Conservation (phyloP, 2,797 vertebrate genomes). For the Poeciliopsis presidionis region DNA sequence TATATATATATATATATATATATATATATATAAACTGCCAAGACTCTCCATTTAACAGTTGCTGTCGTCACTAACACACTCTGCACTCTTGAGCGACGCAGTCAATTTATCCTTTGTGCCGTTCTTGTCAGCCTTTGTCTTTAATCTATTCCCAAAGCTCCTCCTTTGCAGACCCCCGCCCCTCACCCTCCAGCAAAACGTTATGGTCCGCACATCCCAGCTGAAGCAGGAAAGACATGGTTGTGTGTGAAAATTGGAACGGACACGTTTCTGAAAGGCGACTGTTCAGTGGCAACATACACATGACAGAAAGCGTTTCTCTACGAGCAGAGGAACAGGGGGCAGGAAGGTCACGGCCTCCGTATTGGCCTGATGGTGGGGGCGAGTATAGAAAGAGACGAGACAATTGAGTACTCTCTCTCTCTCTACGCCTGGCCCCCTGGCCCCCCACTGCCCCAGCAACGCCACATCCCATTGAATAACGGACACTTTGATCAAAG, state of each 20-base stretch:
- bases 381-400: slow-evolving; percentile 64
- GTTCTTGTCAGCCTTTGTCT: slow-evolving; percentile 48
- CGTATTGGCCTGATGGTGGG: slow-evolving; percentile 61
- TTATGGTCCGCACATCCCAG: slow-evolving; percentile 25
- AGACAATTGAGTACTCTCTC: slow-evolving; percentile 71
- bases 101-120: slow-evolving; percentile 60
- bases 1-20: background rate
- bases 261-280: slow-evolving; percentile 33
- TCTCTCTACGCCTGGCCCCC: slow-evolving; percentile 39
- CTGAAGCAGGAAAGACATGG: slow-evolving; percentile 28
- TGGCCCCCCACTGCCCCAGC: slow-evolving; percentile 32
- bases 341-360: slow-evolving; percentile 60
- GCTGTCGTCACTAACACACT: slow-evolving; percentile 39
- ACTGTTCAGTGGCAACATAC: slow-evolving; percentile 35
- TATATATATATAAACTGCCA: slow-evolving; percentile 5
- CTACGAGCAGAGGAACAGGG: slow-evolving; percentile 19
- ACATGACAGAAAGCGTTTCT: slow-evolving; percentile 52
- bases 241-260: slow-evolving; percentile 49
- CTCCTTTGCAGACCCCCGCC: no score
- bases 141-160: slow-evolving; percentile 42
- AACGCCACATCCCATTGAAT: slow-evolving; percentile 70
- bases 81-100: slow-evolving; percentile 35
- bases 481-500: slow-evolving; percentile 78
- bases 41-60: slow-evolving; percentile 54
- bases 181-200: background rate